phyloP scores from a whole-genome alignment of 2,888 invertebrate species.

The Epinotia demarniana region DNA sequence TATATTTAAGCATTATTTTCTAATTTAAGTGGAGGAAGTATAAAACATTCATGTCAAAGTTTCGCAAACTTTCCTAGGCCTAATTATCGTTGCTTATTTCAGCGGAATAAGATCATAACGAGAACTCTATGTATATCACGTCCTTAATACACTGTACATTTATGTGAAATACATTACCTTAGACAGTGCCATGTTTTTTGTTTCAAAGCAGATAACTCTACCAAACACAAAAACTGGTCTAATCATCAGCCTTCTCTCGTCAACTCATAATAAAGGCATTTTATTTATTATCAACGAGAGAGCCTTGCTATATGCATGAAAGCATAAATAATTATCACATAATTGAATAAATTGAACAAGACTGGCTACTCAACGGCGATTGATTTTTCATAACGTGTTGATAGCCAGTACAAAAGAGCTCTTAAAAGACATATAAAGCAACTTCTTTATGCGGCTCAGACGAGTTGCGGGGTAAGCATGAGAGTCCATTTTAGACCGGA shows the following conservation, averaged over 20 bases:
- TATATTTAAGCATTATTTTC: too few relatives aligned
- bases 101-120: not conserved
- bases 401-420: slow-evolving; percentile 57
- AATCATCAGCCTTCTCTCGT: not conserved
- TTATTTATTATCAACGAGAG: slow-evolving; percentile 4
- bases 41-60: too few relatives aligned
- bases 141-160: not conserved
- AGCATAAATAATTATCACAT: slow-evolving; percentile 42
- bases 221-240: slow-evolving; percentile 11
- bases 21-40: too few relatives aligned
- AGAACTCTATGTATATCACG: too few relatives aligned
- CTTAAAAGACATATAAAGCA: slow-evolving; percentile 47
- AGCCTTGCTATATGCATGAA: slow-evolving; percentile 3
- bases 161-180: not conserved
- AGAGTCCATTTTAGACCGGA: slow-evolving; percentile 67
- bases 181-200: not conserved
- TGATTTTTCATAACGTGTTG: slow-evolving; percentile 66
- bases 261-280: slow-evolving; percentile 14
- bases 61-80: too few relatives aligned
- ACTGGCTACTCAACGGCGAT: slow-evolving; percentile 59
- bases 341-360: slow-evolving; percentile 29
- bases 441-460: slow-evolving; percentile 49
- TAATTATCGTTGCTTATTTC: not conserved
- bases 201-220: not conserved
- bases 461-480: slow-evolving; percentile 56